Percentiles rank a stretch among this genome's conserved stretches.
phyloP scores from a whole-genome alignment of 2,888 invertebrate genomes.

The Hirtodrosophila duncani region DNA sequence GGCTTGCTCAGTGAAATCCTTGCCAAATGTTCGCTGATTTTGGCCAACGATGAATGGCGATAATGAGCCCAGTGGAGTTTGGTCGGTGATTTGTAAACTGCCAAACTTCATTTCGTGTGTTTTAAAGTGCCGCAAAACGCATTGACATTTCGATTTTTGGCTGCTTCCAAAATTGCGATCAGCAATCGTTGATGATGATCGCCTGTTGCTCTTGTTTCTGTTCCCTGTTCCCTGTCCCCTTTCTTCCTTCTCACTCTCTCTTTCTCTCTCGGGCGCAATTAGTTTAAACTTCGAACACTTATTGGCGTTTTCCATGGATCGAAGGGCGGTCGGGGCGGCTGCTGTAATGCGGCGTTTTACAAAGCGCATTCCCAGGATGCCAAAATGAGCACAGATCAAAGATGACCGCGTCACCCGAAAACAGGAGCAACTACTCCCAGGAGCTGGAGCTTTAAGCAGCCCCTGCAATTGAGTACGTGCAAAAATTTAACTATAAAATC shows the following conservation, averaged over 20 bases:
- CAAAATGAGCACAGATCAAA: conserved; percentile 61
- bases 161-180: conserved; percentile 60
- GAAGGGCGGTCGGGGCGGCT: conserved; percentile 7
- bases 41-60: conserved; percentile 56
- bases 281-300: conserved; percentile 66
- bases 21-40: conserved; percentile 46
- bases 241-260: neutral
- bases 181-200: conserved; percentile 49
- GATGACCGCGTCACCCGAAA: conserved; percentile 65
- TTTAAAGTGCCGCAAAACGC: conserved; percentile 68
- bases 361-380: conserved; percentile 64
- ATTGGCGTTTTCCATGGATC: conserved; percentile 61
- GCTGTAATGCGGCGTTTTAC: conserved; percentile 68
- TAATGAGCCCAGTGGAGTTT: conserved; percentile 46
- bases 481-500: conserved; percentile 62
- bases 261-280: conserved; percentile 53
- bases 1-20: conserved; percentile 48
- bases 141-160: conserved; percentile 63
- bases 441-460: conserved; percentile 20
- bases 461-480: conserved; percentile 57
- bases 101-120: conserved; percentile 62
- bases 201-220: conserved; percentile 25
- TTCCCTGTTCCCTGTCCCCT: conserved; percentile 7
- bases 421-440: conserved; percentile 31
- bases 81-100: conserved; percentile 72